A percentile compares a stretch with the other conserved stretches of the same genome.
These are phyloP conservation scores for Lasaia peninsularis DNA, from an alignment of 1,140 invertebrate species.

Conservation along the genomic window DNA sequence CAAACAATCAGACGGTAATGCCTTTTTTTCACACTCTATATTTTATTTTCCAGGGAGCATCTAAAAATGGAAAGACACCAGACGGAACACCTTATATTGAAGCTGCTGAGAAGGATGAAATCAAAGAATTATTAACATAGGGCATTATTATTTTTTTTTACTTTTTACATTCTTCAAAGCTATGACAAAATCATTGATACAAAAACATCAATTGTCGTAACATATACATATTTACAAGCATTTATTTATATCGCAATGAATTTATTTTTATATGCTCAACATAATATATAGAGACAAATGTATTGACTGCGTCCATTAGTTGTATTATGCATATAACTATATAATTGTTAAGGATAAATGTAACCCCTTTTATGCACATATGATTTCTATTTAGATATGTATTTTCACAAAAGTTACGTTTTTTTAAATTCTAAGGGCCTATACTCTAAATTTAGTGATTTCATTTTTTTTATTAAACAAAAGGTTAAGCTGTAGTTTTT, in stretches of 20 bases:
- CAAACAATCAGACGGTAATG: no score
- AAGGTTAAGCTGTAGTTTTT: conserved; percentile 55
- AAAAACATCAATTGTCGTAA: conserved; percentile 40
- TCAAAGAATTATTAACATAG: conserved; percentile 82
- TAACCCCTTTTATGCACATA: conserved; percentile 17
- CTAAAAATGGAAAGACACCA: conserved; percentile 89
- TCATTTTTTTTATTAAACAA: conserved; percentile 67
- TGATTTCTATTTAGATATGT: conserved; percentile 22
- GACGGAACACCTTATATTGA: conserved; percentile 92
- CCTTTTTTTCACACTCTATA: neutral
- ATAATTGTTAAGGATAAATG: conserved; percentile 13
- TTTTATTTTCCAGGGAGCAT: conserved; percentile 83
- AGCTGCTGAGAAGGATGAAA: conserved; percentile 94
- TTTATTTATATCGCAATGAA: conserved; percentile 69
- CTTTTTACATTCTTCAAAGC: conserved; percentile 51
- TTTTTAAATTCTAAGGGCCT: conserved; percentile 45
- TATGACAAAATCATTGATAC: conserved; percentile 45
- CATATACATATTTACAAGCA: conserved; percentile 59
- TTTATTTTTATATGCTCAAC: conserved; percentile 71
- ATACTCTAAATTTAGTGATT: conserved; percentile 60
- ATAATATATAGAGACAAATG: conserved; percentile 31
- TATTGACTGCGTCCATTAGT: conserved; percentile 67
- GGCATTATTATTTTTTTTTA: conserved; percentile 40
- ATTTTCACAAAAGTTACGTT: conserved; percentile 24
- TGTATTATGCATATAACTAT: conserved; percentile 30